A percentile compares a stretch with the other conserved stretches of the same genome.
These are phyloP conservation scores for Ceryle rudis DNA, from an alignment of 2,797 vertebrate species.

Conservation along the genomic window DNA sequence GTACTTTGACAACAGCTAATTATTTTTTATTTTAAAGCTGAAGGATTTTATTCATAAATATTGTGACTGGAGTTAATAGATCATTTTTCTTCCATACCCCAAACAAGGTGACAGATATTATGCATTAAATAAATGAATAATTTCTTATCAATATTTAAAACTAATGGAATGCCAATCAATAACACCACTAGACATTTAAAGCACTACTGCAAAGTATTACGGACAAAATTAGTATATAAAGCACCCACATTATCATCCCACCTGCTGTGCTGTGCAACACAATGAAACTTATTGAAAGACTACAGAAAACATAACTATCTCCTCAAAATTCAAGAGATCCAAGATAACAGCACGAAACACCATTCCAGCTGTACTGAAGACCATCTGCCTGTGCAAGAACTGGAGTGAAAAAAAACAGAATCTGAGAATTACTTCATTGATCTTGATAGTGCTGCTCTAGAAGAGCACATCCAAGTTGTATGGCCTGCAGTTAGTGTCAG, in stretches of 20 bases:
- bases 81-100: background rate
- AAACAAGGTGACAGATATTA: conserved; percentile 22
- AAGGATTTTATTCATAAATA: conserved; percentile 56
- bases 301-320: background rate
- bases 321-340: background rate
- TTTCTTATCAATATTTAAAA: conserved; percentile 66
- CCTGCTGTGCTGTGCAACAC: background rate
- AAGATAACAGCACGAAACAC: background rate
- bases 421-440: background rate
- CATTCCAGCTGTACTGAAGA: background rate
- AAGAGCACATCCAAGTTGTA: background rate
- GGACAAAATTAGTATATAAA: conserved; percentile 32
- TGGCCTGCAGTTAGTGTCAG: background rate
- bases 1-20: conserved; percentile 59
- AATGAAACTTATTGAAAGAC: background rate
- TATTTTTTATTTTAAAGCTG: conserved; percentile 67
- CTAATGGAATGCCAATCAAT: conserved; percentile 7
- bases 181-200: conserved; percentile 8
- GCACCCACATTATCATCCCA: background rate
- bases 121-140: background rate
- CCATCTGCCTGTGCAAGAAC: background rate
- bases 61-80: conserved; percentile 40
- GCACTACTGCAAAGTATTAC: background rate
- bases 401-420: background rate
- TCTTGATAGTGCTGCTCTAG: background rate